Conservation (phyloP, 1,140 invertebrate genomes). For the Nomia melanderi region DNA sequence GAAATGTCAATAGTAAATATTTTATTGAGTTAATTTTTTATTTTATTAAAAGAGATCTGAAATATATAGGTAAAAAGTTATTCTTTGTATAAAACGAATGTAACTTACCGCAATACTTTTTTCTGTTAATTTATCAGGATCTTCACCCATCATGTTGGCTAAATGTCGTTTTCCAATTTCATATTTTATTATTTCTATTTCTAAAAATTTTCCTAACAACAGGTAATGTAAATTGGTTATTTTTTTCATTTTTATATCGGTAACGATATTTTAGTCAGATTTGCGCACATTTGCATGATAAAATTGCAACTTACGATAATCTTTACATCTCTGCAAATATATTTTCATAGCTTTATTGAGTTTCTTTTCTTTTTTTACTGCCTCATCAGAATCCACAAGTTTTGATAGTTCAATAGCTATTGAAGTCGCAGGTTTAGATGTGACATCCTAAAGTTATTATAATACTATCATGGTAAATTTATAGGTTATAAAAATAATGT, state of each 20-base stretch:
- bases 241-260: slow-evolving; percentile 92
- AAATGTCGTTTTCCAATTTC: slow-evolving; percentile 96
- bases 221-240: slow-evolving; percentile 32
- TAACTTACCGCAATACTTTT: slow-evolving; percentile 90
- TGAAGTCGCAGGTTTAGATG: not conserved
- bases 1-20: not conserved
- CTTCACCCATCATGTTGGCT: slow-evolving; percentile 98
- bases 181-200: slow-evolving; percentile 90
- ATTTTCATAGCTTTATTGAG: slow-evolving; percentile 93
- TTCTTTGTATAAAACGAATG: slow-evolving; percentile 17
- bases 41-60: slow-evolving; percentile 11
- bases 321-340: slow-evolving; percentile 90
- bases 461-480: not conserved
- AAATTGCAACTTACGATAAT: slow-evolving; percentile 83
- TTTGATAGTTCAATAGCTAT: not conserved
- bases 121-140: slow-evolving; percentile 93
- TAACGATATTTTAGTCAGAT: too few species aligned
- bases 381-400: not conserved
- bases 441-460: slow-evolving; percentile 39
- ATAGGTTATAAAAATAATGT: slow-evolving; percentile 24
- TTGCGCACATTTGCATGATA: too few species aligned
- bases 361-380: slow-evolving; percentile 73
- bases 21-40: slow-evolving; percentile 4
- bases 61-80: slow-evolving; percentile 9
- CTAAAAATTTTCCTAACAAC: slow-evolving; percentile 90